phyloP scores from a whole-genome alignment of 1,140 invertebrate species.

The Leptopilina clavipes region DNA sequence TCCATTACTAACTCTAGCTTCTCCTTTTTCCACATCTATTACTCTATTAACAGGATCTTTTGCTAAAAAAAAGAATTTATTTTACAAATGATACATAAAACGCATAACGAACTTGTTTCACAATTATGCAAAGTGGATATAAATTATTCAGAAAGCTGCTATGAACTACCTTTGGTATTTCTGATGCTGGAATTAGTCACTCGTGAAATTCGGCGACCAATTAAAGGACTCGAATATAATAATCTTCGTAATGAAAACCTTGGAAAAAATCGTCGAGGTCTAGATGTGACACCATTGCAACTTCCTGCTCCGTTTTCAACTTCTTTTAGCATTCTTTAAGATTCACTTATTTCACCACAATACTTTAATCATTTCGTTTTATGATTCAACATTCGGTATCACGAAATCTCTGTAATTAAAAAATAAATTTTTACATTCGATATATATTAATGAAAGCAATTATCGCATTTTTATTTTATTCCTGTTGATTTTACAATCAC shows the following conservation, averaged over 20 bases:
- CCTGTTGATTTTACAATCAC: background rate
- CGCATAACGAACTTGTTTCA: constrained; percentile 36
- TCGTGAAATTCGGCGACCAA: constrained; percentile 71
- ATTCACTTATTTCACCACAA: background rate
- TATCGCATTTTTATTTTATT: background rate
- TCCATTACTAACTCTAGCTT: constrained; percentile 65
- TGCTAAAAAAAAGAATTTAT: constrained; percentile 52
- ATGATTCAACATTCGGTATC: background rate
- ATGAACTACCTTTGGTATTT: constrained; percentile 60
- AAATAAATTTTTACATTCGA: background rate
- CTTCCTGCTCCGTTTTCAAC: constrained; percentile 62
- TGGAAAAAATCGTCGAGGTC: constrained; percentile 68
- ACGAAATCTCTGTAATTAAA: background rate
- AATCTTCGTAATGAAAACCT: constrained; percentile 75
- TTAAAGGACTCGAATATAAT: constrained; percentile 74
- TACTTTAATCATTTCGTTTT: background rate
- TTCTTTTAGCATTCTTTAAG: constrained; percentile 69
- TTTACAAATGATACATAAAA: constrained; percentile 33
- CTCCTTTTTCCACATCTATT: constrained; percentile 70
- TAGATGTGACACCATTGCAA: constrained; percentile 62
- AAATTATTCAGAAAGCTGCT: constrained; percentile 24
- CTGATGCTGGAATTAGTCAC: constrained; percentile 59
- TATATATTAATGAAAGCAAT: too few relatives aligned
- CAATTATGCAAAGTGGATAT: constrained; percentile 33
- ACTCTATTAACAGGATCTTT: constrained; percentile 64